A percentile compares a stretch with the other conserved stretches of the same genome.
Evolutionary conservation across 2,888 invertebrate species (phyloP).

Genomic region (Lissonota sp.): DNA sequence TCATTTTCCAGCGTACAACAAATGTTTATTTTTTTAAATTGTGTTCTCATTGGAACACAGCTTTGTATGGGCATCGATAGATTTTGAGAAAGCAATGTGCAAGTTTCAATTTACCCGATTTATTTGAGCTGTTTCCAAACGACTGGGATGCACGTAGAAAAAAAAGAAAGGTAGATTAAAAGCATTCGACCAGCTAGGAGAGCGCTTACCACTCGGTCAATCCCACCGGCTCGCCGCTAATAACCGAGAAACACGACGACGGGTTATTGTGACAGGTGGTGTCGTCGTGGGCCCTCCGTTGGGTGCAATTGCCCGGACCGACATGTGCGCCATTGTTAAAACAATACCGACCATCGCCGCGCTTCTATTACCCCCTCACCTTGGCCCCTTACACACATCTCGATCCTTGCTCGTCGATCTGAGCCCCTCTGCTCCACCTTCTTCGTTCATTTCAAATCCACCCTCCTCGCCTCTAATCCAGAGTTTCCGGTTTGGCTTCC

Average conservation of each 20-base stretch:
- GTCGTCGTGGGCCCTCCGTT: constrained; percentile 72
- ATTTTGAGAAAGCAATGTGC: background rate
- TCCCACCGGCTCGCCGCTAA: constrained; percentile 75
- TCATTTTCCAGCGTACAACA: too few relatives aligned
- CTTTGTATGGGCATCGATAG: too few relatives aligned
- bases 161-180: constrained; percentile 22
- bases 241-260: constrained; percentile 77
- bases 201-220: constrained; percentile 64
- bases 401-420: constrained; percentile 16
- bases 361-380: constrained; percentile 36
- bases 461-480: background rate
- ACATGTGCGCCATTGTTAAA: constrained; percentile 76
- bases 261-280: constrained; percentile 75
- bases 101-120: background rate
- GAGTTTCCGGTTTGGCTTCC: too few relatives aligned
- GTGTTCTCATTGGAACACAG: too few relatives aligned
- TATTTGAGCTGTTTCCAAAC: too few relatives aligned
- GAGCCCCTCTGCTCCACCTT: background rate
- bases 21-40: too few relatives aligned
- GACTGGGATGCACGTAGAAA: background rate
- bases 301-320: constrained; percentile 71
- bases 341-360: constrained; percentile 61
- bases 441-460: background rate
- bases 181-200: constrained; percentile 21
- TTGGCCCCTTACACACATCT: constrained; percentile 8